Conservation (phyloP, 1,140 invertebrate species). For the Cotesia glomerata region DNA sequence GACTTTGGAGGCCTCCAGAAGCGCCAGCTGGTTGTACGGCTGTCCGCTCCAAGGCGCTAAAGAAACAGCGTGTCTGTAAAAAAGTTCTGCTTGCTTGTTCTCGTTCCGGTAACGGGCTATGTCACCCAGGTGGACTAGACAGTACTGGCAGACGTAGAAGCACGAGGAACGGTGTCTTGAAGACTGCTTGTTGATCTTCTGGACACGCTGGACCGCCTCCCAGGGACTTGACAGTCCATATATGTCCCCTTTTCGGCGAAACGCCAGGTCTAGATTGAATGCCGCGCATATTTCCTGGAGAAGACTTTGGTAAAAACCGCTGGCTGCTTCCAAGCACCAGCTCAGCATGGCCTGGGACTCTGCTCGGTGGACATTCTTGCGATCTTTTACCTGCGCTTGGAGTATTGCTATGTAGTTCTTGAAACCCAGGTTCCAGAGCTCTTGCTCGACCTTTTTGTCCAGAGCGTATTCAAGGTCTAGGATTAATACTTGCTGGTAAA, state of each 20-base stretch:
- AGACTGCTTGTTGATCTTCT: slow-evolving; percentile 57
- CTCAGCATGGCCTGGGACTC: slow-evolving; percentile 78
- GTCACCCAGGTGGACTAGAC: slow-evolving; percentile 85
- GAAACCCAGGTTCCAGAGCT: slow-evolving; percentile 88
- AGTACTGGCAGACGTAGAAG: slow-evolving; percentile 85
- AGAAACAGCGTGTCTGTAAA: slow-evolving; percentile 77
- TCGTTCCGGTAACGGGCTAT: slow-evolving; percentile 84
- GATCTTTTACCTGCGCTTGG: slow-evolving; percentile 77
- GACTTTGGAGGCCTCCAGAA: slow-evolving; percentile 80
- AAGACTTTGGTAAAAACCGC: slow-evolving; percentile 83
- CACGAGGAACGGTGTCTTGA: slow-evolving; percentile 75
- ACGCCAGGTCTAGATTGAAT: slow-evolving; percentile 82
- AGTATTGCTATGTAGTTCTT: slow-evolving; percentile 84
- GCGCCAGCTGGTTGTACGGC: slow-evolving; percentile 86
- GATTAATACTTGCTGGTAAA: slow-evolving; percentile 82
- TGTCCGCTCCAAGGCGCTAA: slow-evolving; percentile 84
- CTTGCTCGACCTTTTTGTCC: slow-evolving; percentile 88
- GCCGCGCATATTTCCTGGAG: slow-evolving; percentile 82
- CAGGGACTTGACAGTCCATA: slow-evolving; percentile 60
- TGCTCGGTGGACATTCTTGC: slow-evolving; percentile 75
- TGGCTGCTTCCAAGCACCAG: slow-evolving; percentile 81
- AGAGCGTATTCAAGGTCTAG: slow-evolving; percentile 86
- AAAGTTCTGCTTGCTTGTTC: slow-evolving; percentile 75
- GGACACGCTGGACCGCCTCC: slow-evolving; percentile 15
- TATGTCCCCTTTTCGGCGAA: slow-evolving; percentile 65